Evolutionary conservation across 2,888 invertebrate genomes (phyloP).

Genomic region (Mechanitis mazaeus): DNA sequence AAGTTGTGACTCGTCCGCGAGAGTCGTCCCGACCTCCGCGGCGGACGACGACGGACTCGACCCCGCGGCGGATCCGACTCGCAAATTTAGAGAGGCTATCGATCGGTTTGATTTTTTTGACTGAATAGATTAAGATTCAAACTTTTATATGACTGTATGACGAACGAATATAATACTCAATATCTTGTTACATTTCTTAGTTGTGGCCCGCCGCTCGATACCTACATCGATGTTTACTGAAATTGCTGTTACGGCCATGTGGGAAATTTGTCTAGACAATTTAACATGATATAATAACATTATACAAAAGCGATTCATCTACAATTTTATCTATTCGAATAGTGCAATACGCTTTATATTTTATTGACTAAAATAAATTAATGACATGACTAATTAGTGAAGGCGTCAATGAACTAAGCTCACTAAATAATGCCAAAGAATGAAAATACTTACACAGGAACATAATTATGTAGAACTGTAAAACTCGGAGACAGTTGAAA

Average conservation of each 20-base stretch:
- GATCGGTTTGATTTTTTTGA: conserved; percentile 72
- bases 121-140: conserved; percentile 75
- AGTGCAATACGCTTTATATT: conserved; percentile 59
- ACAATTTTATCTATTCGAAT: conserved; percentile 41
- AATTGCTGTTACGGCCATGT: conserved; percentile 30
- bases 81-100: conserved; percentile 70
- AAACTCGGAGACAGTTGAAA: conserved; percentile 43
- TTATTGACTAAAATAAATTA: conserved; percentile 25
- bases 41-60: too few relatives aligned
- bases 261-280: conserved; percentile 40
- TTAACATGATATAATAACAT: conserved; percentile 36
- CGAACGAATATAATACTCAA: conserved; percentile 53
- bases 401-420: conserved; percentile 58
- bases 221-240: conserved; percentile 30
- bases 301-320: conserved; percentile 32
- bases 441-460: conserved; percentile 51
- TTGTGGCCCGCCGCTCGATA: conserved; percentile 31
- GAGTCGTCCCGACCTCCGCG: too few relatives aligned
- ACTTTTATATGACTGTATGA: conserved; percentile 58
- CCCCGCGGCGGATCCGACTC: conserved; percentile 37
- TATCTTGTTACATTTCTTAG: conserved; percentile 42
- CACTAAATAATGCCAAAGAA: conserved; percentile 76
- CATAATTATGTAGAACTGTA: conserved; percentile 49
- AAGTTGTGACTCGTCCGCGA: conserved; percentile 25
- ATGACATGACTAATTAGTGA: conserved; percentile 36